Base-by-base conservation (phyloP, 2,113 vertebrate genomes). In the Nematolebias whitei region DNA sequence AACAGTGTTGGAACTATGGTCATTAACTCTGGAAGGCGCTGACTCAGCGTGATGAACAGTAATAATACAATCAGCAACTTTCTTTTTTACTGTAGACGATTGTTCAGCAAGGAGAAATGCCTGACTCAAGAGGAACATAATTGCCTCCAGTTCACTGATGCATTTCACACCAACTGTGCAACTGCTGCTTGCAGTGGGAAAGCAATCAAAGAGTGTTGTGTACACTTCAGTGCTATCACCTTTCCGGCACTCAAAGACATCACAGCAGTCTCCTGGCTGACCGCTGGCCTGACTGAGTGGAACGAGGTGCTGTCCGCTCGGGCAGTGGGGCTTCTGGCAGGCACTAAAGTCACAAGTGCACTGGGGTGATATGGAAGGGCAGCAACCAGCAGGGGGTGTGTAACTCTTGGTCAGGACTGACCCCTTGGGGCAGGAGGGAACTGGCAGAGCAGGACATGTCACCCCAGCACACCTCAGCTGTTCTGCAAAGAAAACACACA, bases 261-360 rank as follows among this genome's bases (percentile, higher is more conserved):
- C 83, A 43, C 93, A 94, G 80, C 93, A 93, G 83, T 93, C 87
- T 67, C 93, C 93, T 2, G 92, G 91, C 32, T 74, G 84, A 9
- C 93, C 93, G 3, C 74, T 87, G 60, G 88, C 91, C 72, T 89
- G 79, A 23, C 63, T 84, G 49, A 92, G 53, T 1, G 62, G 50
- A 19, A 86, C 72, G 1, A 70, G 63, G 13, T 85, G 88, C 56
- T 91, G 88, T 44, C 90, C 88, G 1, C 71, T 71, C 0, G 85
- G 84, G 64, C 93, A 94, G 59, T 84, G 74, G 16, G 85, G 88
- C 60, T 87, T 85, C 56, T 50, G 81, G 79, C 84, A 93, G 53
- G 79, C 78, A 16, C 45, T 16, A 50, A 88, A 70, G 78, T 91
- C 82, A 18, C 93, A 94, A 55, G 92, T 91, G 86, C 93, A 94